Percentiles rank a stretch among this genome's conserved stretches.
Conservation (phyloP, 2,888 invertebrate species). For the Pyralis farinalis region DNA sequence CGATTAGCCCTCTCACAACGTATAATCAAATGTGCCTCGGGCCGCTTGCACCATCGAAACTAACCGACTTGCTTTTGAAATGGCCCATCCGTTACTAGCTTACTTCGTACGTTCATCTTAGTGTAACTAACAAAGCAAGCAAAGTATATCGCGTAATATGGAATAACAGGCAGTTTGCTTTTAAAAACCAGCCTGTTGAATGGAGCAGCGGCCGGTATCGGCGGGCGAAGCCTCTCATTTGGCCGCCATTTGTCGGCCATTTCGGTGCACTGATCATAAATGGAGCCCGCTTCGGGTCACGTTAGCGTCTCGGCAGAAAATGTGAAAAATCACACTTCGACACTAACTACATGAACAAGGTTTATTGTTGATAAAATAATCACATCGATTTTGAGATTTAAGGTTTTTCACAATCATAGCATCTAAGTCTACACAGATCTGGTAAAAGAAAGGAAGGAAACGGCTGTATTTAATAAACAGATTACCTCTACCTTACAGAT, state of each 20-base stretch:
- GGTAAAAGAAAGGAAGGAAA: too few relatives aligned
- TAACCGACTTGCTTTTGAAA: conserved; percentile 18
- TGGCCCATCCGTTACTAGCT: conserved; percentile 34
- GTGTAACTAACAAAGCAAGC: conserved; percentile 11
- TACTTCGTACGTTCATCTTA: conserved; percentile 2
- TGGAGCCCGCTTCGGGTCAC: conserved; percentile 76
- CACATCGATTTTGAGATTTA: too few relatives aligned
- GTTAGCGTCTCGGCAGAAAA: conserved; percentile 74
- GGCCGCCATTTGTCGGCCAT: conserved; percentile 80
- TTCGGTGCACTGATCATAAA: conserved; percentile 79
- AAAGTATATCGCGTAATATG: conserved; percentile 21
- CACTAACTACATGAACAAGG: conserved; percentile 52
- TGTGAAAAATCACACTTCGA: conserved; percentile 77
- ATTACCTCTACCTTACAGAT: too few relatives aligned
- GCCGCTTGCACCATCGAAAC: conserved; percentile 44
- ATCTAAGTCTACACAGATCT: too few relatives aligned
- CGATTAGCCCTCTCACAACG: conserved; percentile 80
- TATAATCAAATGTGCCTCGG: conserved; percentile 79
- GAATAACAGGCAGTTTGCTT: conserved; percentile 24
- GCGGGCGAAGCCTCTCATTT: conserved; percentile 79
- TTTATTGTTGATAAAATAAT: conserved; percentile 1
- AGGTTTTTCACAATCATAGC: too few relatives aligned
- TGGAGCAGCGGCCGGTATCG: conserved; percentile 61
- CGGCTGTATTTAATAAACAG: too few relatives aligned
- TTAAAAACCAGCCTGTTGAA: conserved; percentile 54